Evolutionary conservation across 2,888 invertebrate genomes (phyloP).

Genomic region (Lacanobia wlatinum): DNA sequence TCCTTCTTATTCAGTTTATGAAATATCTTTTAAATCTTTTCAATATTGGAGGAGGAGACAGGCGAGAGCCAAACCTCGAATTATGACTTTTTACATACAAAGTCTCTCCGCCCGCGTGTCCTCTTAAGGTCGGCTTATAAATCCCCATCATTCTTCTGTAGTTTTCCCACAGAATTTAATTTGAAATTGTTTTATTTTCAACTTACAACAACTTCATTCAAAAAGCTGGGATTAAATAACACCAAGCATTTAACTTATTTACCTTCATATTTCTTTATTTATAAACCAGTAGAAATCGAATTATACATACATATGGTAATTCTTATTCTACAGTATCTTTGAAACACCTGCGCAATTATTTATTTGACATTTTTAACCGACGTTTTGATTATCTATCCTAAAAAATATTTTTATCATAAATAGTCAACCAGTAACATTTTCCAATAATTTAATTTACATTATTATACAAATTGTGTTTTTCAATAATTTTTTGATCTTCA

Average conservation of each 20-base stretch:
- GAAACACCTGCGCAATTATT: conserved; percentile 35
- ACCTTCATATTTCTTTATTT: background rate
- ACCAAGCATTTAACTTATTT: conserved; percentile 33
- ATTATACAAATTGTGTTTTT: conserved; percentile 40
- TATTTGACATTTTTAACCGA: conserved; percentile 12
- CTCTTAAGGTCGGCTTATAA: too few species aligned
- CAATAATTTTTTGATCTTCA: conserved; percentile 20
- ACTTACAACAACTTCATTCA: conserved; percentile 5
- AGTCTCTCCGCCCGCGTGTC: too few species aligned
- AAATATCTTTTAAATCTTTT: too few species aligned
- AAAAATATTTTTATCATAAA: conserved; percentile 26
- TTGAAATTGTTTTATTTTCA: background rate
- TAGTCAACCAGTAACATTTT: conserved; percentile 26
- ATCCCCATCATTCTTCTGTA: background rate
- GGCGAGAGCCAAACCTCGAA: too few species aligned
- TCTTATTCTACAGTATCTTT: conserved; percentile 29
- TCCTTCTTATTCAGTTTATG: too few species aligned
- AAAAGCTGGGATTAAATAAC: conserved; percentile 29
- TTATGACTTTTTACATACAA: too few species aligned
- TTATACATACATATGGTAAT: conserved; percentile 11
- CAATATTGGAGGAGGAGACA: too few species aligned
- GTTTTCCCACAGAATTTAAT: background rate
- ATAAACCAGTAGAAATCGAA: conserved; percentile 1
- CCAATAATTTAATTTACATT: conserved; percentile 27
- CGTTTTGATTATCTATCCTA: conserved; percentile 1